These are phyloP conservation scores for Baryphthengus martii DNA, from an alignment of 2,113 vertebrate species.

Conservation along the genomic window DNA sequence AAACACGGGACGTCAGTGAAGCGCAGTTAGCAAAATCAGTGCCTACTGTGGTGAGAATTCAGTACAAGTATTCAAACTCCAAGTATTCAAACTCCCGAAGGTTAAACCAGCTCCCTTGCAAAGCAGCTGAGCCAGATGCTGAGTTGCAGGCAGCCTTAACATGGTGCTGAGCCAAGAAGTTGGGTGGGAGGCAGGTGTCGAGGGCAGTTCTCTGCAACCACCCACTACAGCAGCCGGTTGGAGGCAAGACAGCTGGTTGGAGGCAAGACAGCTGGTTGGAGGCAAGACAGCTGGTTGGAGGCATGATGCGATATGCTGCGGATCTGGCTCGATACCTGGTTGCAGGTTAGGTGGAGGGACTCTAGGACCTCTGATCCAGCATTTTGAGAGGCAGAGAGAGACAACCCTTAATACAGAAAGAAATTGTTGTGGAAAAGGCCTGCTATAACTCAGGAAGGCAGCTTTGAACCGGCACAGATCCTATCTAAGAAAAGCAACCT, in stretches of 20 bases:
- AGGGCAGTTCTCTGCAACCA: background rate
- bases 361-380: background rate
- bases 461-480: background rate
- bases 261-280: too few relatives aligned
- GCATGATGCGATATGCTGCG: fast-evolving
- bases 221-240: fast-evolving
- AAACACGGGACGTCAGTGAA: background rate
- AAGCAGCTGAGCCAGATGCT: background rate
- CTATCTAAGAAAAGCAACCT: background rate
- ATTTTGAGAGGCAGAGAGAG: background rate
- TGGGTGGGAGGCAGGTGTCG: background rate
- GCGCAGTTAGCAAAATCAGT: background rate
- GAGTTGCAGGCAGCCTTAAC: background rate
- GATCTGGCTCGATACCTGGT: background rate
- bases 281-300: too few relatives aligned
- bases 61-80: background rate
- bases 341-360: background rate
- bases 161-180: background rate
- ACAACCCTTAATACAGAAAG: background rate
- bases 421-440: background rate
- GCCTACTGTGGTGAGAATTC: background rate
- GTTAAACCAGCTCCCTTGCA: background rate
- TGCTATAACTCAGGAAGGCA: background rate
- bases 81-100: background rate
- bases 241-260: too few relatives aligned